Evolutionary conservation across 2,888 invertebrate species (phyloP).

Genomic region (Macrosiphum euphorbiae): DNA sequence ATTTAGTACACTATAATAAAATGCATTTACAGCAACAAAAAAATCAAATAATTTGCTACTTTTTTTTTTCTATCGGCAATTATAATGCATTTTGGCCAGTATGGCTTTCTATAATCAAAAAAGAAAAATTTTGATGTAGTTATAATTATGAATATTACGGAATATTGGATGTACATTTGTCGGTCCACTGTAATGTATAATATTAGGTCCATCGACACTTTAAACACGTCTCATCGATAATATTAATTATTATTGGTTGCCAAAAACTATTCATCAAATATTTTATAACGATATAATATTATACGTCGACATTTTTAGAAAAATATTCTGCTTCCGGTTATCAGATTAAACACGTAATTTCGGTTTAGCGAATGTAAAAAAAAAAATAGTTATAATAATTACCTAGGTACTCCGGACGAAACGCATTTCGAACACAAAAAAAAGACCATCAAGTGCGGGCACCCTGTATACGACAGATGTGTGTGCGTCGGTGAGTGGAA

Average conservation of each 20-base stretch:
- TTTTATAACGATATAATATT: background rate
- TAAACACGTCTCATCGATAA: background rate
- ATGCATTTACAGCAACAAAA: background rate
- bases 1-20: background rate
- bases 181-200: too few relatives aligned
- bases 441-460: background rate
- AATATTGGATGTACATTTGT: background rate
- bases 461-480: background rate
- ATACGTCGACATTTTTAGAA: background rate
- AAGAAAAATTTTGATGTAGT: background rate
- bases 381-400: background rate
- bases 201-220: too few relatives aligned
- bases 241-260: background rate
- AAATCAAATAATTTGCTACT: background rate
- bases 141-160: background rate
- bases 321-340: background rate
- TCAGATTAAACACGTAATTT: background rate
- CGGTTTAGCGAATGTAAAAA: rapidly evolving
- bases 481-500: background rate
- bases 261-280: background rate
- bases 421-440: background rate
- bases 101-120: background rate
- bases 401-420: background rate
- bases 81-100: too few relatives aligned
- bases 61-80: too few relatives aligned